phyloP scores from a whole-genome alignment of 2,888 invertebrate species.

The Trichacis sp. region DNA sequence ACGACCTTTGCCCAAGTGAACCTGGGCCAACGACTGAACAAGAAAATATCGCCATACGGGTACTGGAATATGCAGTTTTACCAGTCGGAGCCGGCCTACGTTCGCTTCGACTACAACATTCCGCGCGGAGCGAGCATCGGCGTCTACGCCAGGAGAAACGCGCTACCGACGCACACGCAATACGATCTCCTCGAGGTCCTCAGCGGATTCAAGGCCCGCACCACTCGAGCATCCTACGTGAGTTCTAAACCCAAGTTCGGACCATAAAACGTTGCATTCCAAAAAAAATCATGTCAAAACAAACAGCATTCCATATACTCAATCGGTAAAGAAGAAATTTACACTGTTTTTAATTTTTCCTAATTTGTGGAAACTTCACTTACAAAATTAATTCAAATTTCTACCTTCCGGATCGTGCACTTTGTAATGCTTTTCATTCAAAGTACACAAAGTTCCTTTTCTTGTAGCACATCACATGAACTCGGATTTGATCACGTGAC shows the following conservation, averaged over 20 bases:
- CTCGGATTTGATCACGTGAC: too few species aligned
- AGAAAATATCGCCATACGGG: conserved; percentile 92
- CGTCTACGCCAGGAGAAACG: conserved; percentile 93
- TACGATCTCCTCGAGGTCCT: conserved; percentile 96
- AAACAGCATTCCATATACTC: too few species aligned
- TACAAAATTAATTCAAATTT: too few species aligned
- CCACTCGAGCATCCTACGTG: conserved; percentile 87
- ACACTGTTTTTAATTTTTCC: too few species aligned
- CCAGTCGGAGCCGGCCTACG: conserved; percentile 92
- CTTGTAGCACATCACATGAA: too few species aligned
- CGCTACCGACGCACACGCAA: conserved; percentile 94
- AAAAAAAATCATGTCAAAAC: too few species aligned
- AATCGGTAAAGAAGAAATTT: too few species aligned
- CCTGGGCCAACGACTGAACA: conserved; percentile 87
- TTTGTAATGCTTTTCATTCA: too few species aligned
- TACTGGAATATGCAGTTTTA: conserved; percentile 99
- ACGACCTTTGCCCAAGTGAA: conserved; percentile 92
- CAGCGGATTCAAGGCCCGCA: conserved; percentile 88
- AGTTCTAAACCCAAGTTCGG: conserved; percentile 73
- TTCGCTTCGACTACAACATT: conserved; percentile 94
- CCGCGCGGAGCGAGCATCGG: conserved; percentile 93
- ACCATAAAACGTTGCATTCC: too few species aligned
- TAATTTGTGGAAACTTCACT: too few species aligned
- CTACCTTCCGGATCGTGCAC: too few species aligned
- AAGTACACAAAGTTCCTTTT: too few species aligned